Evolutionary conservation across 92 coral and sea anemone species (phyloP).

Genomic region (Actinostola sp.): DNA sequence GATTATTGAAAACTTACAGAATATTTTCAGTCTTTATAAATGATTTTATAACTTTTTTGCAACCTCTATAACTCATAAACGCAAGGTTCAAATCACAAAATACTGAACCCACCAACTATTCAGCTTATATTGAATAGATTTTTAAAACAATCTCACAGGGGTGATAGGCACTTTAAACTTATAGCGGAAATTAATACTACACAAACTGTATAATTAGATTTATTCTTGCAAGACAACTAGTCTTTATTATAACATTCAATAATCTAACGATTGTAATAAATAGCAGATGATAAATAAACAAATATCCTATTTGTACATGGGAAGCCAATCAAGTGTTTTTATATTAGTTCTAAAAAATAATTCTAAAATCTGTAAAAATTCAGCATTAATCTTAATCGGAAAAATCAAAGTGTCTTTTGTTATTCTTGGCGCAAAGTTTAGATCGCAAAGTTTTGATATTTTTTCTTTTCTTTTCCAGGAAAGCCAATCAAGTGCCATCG

Average conservation of each 20-base stretch:
- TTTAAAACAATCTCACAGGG: too few relatives aligned
- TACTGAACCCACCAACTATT: too few relatives aligned
- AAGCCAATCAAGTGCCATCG: slow-evolving; percentile 2
- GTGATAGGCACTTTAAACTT: too few relatives aligned
- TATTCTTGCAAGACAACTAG: slow-evolving; percentile 25
- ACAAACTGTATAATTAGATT: not conserved
- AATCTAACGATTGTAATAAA: slow-evolving; percentile 14
- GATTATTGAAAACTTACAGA: too few relatives aligned
- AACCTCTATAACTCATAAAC: too few relatives aligned
- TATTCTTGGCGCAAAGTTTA: not conserved
- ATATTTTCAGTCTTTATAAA: too few relatives aligned
- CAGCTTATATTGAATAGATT: too few relatives aligned
- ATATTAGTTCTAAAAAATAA: slow-evolving; percentile 2
- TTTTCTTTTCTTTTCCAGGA: not conserved
- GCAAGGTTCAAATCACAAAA: too few relatives aligned
- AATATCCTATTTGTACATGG: slow-evolving; percentile 8
- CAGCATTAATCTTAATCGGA: slow-evolving; percentile 8
- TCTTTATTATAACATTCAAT: slow-evolving; percentile 12
- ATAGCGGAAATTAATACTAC: too few relatives aligned
- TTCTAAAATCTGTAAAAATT: slow-evolving; percentile 14
- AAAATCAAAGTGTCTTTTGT: not conserved
- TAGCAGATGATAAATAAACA: slow-evolving; percentile 13
- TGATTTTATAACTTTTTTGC: too few relatives aligned
- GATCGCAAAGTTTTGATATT: too few relatives aligned
- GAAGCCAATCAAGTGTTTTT: not conserved